Evolutionary conservation across 2,113 vertebrate species (phyloP), one percentile per base, ranked within the genome.

Genomic region (Myocastor coypus): DNA sequence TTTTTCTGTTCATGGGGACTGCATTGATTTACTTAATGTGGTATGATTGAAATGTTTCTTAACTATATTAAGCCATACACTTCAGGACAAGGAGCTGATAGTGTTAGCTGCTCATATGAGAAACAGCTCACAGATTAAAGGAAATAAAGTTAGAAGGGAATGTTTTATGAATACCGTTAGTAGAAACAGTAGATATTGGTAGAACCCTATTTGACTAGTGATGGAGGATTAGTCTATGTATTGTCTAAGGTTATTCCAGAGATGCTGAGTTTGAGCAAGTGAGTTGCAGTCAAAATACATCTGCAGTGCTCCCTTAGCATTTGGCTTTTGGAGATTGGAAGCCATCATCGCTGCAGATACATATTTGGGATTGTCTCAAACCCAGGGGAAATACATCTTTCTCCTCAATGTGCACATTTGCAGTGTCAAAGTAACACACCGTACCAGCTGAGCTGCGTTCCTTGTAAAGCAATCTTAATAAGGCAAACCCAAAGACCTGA

Each of bases 401-500:
- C 83, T 75, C 16, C 71, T 16, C 3, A 19, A 32, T 78, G 83
- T 10, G 17, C 52, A 46, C 42, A 55, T 94, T 88, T 63, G 46
- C 32, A 92, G 30, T 93, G 78, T 93, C 87, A 80, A 88, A 88
- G 85, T 85, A 96, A 93, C 50, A 82, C 90, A 97, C 46, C 19
- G 89, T 89, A 46, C 93, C 82, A 55, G 90, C 7, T 57, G 78
- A 94, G 52, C 83, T 78, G 52, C 90, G 73, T 87, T 87, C 95
- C 86, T 92, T 89, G 34, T 89, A 93, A 92, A 94, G 90, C 90
- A 88, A 66, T 91, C 93, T 96, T 94, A 89, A 82, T 91, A 95
- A 77, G 90, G 92, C 17, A 85, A 95, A 55, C 55, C 20, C 22
- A 20, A 82, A 95, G 91, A 86, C 69, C 28, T 83, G 68, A 91